Evolutionary conservation across 2,888 invertebrate genomes (phyloP), one percentile per base, ranked within the genome.

Genomic region (Acanthosoma haemorrhoidale): DNA sequence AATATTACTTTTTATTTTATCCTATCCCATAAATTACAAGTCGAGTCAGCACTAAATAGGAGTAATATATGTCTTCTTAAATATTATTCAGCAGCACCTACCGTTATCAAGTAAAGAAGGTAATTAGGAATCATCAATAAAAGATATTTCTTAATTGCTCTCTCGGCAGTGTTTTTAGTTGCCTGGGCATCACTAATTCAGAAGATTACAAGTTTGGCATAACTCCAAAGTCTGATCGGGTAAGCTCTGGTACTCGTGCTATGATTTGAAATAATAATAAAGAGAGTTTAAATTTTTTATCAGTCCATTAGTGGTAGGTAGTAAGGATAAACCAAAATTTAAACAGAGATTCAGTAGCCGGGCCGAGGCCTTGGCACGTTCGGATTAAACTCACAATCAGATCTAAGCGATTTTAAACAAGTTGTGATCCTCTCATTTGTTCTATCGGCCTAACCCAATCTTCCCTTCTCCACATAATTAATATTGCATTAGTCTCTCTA

Each of bases 341-440:
- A n/a, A n/a, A n/a, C n/a, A n/a, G n/a, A n/a, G 29, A 51, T 51
- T 51, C 51, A 3, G 2, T 13, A 25, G 4, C n/a, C 25, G 25
- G 13, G n/a, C 18, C 13, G 51, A 51, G 51, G 29, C n/a, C n/a
- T n/a, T n/a, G n/a, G n/a, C n/a, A n/a, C n/a, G n/a, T n/a, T n/a
- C 13, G 29, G 51, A 51, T 51, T 51, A n/a, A 29, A 51, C 21
- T 51, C 29, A 51, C n/a, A 51, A 25, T 51, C 25, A 51, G 51
- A 51, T 51, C 51, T 51, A 51, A 51, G 29, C 51, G 51, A 51
- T 51, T 51, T 51, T 51, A 51, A 51, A 51, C 29, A 25, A 25
- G 51, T 3, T 25, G 5, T 51, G 51, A 51, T 51, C 51, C 51
- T 25, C 51, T 51, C 21, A 51, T 51, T 51, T 9, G 51, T 25